Conservation (phyloP, 2,888 invertebrate genomes). For the Nesidiocoris tenuis region DNA sequence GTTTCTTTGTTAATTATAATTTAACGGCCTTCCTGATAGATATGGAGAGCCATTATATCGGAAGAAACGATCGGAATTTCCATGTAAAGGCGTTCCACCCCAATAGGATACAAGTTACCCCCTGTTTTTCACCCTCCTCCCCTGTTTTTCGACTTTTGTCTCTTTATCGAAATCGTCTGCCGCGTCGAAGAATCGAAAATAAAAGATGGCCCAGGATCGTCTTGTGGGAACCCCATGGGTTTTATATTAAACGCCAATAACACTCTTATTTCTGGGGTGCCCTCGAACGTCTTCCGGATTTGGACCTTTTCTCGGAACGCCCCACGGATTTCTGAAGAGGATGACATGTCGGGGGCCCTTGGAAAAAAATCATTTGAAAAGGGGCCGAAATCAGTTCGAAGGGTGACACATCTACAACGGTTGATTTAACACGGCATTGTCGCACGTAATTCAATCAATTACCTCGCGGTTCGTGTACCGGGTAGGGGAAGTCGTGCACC, state of each 20-base stretch:
- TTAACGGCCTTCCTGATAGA: neutral
- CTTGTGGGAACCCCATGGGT: neutral
- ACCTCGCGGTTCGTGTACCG: conserved; percentile 21
- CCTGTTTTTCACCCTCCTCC: neutral
- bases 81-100: neutral
- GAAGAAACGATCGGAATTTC: neutral
- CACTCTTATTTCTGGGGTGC: neutral
- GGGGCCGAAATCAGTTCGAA: neutral
- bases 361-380: neutral
- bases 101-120: neutral
- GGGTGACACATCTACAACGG: conserved; percentile 33
- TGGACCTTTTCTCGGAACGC: neutral
- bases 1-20: neutral
- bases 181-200: neutral
- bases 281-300: neutral
- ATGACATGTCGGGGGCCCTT: neutral
- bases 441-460: conserved; percentile 39
- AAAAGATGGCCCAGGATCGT: neutral
- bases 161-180: neutral
- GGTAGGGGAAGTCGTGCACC: neutral
- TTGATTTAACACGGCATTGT: conserved; percentile 41
- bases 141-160: neutral
- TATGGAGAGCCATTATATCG: neutral
- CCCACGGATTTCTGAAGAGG: neutral
- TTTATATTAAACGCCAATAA: neutral